These are phyloP conservation scores for Polyergus mexicanus DNA, from an alignment of 1,140 invertebrate genomes.

Conservation along the genomic window DNA sequence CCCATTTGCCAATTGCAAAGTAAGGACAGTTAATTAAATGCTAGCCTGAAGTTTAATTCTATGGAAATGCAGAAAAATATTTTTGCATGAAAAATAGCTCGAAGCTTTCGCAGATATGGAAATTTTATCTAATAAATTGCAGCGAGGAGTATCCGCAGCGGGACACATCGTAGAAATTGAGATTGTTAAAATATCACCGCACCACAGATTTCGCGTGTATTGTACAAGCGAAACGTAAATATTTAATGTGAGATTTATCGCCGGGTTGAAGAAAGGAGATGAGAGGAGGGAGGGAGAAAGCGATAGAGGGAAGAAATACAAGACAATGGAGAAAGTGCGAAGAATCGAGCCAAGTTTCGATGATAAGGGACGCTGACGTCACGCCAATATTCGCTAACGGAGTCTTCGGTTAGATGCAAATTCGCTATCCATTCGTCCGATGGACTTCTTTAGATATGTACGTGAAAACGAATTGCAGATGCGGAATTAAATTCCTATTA, in stretches of 20 bases:
- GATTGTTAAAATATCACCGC: slow-evolving; percentile 54
- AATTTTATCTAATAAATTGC: slow-evolving; percentile 28
- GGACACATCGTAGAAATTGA: slow-evolving; percentile 6
- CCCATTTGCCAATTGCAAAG: background rate
- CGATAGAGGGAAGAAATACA: background rate
- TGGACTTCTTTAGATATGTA: slow-evolving; percentile 34
- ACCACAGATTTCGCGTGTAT: slow-evolving; percentile 45
- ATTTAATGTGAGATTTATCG: slow-evolving; percentile 67
- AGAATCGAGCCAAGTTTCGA: slow-evolving; percentile 47
- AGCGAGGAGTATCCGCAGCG: background rate
- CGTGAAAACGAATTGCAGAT: slow-evolving; percentile 56
- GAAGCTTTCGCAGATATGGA: slow-evolving; percentile 10
- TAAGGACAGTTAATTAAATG: slow-evolving; percentile 3
- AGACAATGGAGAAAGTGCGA: slow-evolving; percentile 20
- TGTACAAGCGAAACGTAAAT: slow-evolving; percentile 48
- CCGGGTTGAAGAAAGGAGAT: slow-evolving; percentile 13
- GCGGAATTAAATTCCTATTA: slow-evolving; percentile 54
- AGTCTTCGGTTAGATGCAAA: slow-evolving; percentile 37
- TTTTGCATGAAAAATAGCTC: slow-evolving; percentile 7
- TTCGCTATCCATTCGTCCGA: slow-evolving; percentile 31
- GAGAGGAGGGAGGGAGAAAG: slow-evolving; percentile 16
- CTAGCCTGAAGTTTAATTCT: background rate
- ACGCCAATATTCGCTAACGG: slow-evolving; percentile 13
- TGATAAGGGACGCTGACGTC: slow-evolving; percentile 38
- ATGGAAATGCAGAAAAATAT: slow-evolving; percentile 4